Evolutionary conservation across 2,888 invertebrate genomes (phyloP).

Genomic region (Apotomis capreana): DNA sequence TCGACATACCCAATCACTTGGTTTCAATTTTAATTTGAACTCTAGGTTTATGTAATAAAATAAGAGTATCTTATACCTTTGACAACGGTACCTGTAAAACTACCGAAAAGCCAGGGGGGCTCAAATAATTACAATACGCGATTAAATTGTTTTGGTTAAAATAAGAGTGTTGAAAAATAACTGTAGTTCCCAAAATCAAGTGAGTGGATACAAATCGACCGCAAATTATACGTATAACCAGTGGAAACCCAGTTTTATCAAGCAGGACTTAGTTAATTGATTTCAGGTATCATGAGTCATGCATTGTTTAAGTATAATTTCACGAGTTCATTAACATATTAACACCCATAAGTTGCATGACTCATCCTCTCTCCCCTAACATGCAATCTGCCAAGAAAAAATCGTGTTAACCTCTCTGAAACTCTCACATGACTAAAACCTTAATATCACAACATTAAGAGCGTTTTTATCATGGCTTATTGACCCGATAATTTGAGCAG

Average conservation of each 20-base stretch:
- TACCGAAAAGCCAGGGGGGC: too few species aligned
- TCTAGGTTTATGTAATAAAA: too few species aligned
- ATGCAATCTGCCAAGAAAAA: constrained; percentile 5
- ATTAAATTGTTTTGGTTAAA: too few species aligned
- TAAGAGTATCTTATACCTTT: too few species aligned
- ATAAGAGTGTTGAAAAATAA: too few species aligned
- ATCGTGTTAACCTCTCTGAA: not conserved
- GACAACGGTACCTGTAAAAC: too few species aligned
- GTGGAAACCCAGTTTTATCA: not conserved
- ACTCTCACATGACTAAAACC: not conserved
- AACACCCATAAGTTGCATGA: not conserved
- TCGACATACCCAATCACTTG: too few species aligned
- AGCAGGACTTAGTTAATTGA: not conserved
- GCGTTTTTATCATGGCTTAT: not conserved
- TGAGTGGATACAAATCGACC: too few species aligned
- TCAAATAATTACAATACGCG: too few species aligned
- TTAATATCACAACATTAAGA: not conserved
- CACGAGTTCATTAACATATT: constrained; percentile 24
- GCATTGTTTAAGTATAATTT: constrained; percentile 3
- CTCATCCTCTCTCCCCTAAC: constrained; percentile 1
- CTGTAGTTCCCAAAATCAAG: too few species aligned
- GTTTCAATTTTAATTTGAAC: too few species aligned
- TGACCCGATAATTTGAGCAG: not conserved
- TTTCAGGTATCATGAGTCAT: constrained; percentile 6
- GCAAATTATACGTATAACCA: too few species aligned